phyloP scores from a whole-genome alignment of 2,797 vertebrate species.

The Knipowitschia caucasica region DNA sequence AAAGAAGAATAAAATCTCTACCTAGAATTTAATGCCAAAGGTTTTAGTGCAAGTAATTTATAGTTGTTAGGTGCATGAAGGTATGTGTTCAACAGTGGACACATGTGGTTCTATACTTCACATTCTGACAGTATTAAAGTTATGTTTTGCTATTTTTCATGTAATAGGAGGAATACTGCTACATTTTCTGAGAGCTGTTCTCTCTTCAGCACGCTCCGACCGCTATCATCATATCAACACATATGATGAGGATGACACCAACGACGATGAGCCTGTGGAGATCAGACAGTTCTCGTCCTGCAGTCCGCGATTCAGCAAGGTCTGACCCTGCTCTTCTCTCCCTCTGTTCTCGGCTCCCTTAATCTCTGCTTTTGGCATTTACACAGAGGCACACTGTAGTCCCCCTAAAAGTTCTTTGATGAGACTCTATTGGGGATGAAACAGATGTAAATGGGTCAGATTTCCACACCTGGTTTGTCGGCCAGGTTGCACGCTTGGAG shows the following conservation, averaged over 20 bases:
- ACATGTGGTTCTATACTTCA: no score
- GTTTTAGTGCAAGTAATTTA: no score
- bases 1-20: no score
- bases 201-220: constrained; percentile 84
- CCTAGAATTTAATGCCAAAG: no score
- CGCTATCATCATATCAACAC: constrained; percentile 93
- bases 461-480: neutral
- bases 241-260: constrained; percentile 95
- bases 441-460: constrained; percentile 24
- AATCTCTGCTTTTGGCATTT: neutral
- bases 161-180: neutral
- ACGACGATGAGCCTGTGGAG: constrained; percentile 91
- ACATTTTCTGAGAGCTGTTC: neutral
- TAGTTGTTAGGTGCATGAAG: no score
- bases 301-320: constrained; percentile 95
- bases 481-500: constrained; percentile 13
- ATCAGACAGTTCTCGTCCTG: constrained; percentile 96
- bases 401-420: constrained; percentile 15
- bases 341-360: neutral
- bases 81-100: no score
- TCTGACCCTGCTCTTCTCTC: constrained; percentile 36
- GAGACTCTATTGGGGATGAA: constrained; percentile 9
- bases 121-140: no score
- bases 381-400: neutral
- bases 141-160: no score